phyloP scores from a whole-genome alignment of 2,888 invertebrate species.

The Netelia virgata region DNA sequence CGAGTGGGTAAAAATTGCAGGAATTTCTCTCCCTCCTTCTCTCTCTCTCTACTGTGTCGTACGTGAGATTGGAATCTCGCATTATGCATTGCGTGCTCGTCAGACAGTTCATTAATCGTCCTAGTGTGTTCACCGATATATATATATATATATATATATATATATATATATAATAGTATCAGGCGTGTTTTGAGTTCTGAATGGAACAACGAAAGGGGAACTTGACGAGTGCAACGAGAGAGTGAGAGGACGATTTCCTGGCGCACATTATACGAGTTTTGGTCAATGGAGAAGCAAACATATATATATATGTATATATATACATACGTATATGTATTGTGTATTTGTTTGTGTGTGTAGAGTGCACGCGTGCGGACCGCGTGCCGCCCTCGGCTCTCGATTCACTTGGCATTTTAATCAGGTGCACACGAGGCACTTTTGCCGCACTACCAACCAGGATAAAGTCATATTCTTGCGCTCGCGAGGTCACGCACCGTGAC shows the following conservation, averaged over 20 bases:
- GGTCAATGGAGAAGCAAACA: conserved; percentile 49
- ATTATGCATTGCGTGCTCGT: conserved; percentile 23
- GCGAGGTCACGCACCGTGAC: conserved; percentile 61
- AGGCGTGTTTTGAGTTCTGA: conserved; percentile 49
- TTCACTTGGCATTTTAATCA: conserved; percentile 64
- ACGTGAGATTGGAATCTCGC: conserved; percentile 32
- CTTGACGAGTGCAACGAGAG: conserved; percentile 35
- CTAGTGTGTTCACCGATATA: conserved; percentile 16
- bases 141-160: conserved; percentile 25
- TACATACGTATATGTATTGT: conserved; percentile 22
- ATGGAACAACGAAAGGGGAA: conserved; percentile 44
- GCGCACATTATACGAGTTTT: conserved; percentile 51
- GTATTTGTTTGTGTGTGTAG: background rate
- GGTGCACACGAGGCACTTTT: conserved; percentile 52
- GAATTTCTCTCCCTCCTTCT: conserved; percentile 5
- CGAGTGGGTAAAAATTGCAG: background rate
- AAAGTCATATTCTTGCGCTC: conserved; percentile 52
- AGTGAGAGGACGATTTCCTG: conserved; percentile 36
- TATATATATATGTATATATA: background rate
- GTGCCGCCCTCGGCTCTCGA: conserved; percentile 43
- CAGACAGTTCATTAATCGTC: conserved; percentile 39
- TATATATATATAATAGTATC: conserved; percentile 23
- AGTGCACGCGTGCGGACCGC: conserved; percentile 54
- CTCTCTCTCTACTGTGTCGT: background rate
- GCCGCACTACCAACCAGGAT: conserved; percentile 48